Conservation (phyloP, 2,888 invertebrate genomes). For the Tyria jacobaeae region DNA sequence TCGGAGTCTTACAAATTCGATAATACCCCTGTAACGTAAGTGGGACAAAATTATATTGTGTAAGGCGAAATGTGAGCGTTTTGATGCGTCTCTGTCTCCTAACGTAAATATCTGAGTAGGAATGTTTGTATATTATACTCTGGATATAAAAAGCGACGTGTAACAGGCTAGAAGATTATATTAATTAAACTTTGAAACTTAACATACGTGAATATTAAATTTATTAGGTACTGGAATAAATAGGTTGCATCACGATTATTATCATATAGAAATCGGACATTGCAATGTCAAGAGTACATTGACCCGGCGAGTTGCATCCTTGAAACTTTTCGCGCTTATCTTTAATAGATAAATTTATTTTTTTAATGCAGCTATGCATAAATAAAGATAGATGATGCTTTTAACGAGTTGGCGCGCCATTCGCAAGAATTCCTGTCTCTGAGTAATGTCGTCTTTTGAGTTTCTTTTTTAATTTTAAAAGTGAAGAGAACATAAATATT, state of each 20-base stretch:
- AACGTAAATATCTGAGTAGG: no score
- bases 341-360: constrained; percentile 70
- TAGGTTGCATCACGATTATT: constrained; percentile 68
- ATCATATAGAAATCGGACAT: constrained; percentile 51
- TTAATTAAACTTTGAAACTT: no score
- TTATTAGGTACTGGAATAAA: constrained; percentile 46
- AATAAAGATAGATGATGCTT: constrained; percentile 47
- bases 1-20: no score
- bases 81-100: no score
- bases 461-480: constrained; percentile 23
- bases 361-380: constrained; percentile 46
- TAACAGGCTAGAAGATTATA: neutral
- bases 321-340: constrained; percentile 71
- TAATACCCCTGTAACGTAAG: no score
- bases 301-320: constrained; percentile 74
- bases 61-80: no score
- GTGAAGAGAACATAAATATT: constrained; percentile 17
- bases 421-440: constrained; percentile 30
- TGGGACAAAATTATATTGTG: no score
- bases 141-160: neutral
- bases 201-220: no score
- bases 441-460: constrained; percentile 35
- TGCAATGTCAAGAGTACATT: constrained; percentile 79
- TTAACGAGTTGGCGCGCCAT: constrained; percentile 31
- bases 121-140: no score